A percentile compares a stretch with the other conserved stretches of the same genome.
phyloP scores from a whole-genome alignment of 2,888 invertebrate species.

The Holacanthella duospinosa region DNA sequence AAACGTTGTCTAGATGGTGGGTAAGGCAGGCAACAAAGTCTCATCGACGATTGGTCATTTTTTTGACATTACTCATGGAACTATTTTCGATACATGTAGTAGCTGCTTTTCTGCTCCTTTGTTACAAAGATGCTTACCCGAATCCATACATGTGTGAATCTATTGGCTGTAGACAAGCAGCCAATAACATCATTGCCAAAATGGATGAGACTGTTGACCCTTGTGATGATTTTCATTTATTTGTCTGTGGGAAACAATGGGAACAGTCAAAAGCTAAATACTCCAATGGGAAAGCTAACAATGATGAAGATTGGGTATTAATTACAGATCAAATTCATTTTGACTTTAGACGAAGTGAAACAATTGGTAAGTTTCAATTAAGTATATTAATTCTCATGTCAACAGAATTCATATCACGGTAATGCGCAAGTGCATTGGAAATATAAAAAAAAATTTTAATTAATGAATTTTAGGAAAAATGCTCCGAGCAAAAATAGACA shows the following conservation, averaged over 20 bases:
- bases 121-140: neutral
- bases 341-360: neutral
- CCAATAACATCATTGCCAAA: neutral
- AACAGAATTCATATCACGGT: too few species aligned
- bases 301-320: neutral
- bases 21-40: too few species aligned
- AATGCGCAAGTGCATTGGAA: too few species aligned
- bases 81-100: too few species aligned
- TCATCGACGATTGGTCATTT: too few species aligned
- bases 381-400: too few species aligned
- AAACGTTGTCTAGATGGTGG: too few species aligned
- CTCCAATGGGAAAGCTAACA: neutral
- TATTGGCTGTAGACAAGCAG: neutral
- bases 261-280: neutral
- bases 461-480: neutral
- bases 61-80: too few species aligned
- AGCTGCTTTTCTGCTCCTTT: too few species aligned
- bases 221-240: neutral
- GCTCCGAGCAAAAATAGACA: too few species aligned
- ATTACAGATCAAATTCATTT: neutral
- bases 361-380: neutral
- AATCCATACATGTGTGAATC: neutral
- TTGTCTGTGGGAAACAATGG: neutral
- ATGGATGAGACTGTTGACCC: slow-evolving; percentile 3
- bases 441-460: neutral